These are phyloP conservation scores for Neostethus bicornis DNA, from an alignment of 2,797 vertebrate genomes.

Conservation along the genomic window DNA sequence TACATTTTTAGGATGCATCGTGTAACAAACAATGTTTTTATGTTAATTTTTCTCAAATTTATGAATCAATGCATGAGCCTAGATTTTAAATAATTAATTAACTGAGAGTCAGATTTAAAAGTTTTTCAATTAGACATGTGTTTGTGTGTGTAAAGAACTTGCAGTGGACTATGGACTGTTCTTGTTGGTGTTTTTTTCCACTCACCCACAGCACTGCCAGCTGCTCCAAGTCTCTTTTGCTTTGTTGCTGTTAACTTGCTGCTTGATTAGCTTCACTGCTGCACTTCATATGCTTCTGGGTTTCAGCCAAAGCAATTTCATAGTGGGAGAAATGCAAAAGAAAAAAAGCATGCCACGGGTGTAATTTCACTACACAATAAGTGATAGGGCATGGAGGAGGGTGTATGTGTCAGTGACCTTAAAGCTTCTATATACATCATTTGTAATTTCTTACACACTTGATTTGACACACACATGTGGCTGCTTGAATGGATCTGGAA, in stretches of 20 bases:
- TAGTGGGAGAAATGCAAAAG: constrained; percentile 50
- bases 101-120: too few relatives aligned
- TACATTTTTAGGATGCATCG: too few relatives aligned
- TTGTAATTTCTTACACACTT: constrained; percentile 57
- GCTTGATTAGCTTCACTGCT: constrained; percentile 64
- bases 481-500: constrained; percentile 47
- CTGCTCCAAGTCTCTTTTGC: constrained; percentile 55
- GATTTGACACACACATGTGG: constrained; percentile 47
- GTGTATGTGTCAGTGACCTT: constrained; percentile 58
- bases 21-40: too few relatives aligned
- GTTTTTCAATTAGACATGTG: too few relatives aligned
- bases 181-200: constrained; percentile 22
- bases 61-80: too few relatives aligned
- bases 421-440: constrained; percentile 57
- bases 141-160: too few relatives aligned
- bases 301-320: constrained; percentile 62
- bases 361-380: constrained; percentile 58
- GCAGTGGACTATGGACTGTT: constrained; percentile 41
- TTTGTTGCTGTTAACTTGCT: constrained; percentile 62
- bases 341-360: constrained; percentile 47
- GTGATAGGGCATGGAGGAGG: constrained; percentile 25
- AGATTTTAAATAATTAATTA: too few relatives aligned
- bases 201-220: constrained; percentile 48
- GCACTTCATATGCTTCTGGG: constrained; percentile 54
- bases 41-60: too few relatives aligned